A percentile compares a stretch with the other conserved stretches of the same genome.
Conservation (phyloP, 2,113 vertebrate species). For the Rhinogobius similis region DNA sequence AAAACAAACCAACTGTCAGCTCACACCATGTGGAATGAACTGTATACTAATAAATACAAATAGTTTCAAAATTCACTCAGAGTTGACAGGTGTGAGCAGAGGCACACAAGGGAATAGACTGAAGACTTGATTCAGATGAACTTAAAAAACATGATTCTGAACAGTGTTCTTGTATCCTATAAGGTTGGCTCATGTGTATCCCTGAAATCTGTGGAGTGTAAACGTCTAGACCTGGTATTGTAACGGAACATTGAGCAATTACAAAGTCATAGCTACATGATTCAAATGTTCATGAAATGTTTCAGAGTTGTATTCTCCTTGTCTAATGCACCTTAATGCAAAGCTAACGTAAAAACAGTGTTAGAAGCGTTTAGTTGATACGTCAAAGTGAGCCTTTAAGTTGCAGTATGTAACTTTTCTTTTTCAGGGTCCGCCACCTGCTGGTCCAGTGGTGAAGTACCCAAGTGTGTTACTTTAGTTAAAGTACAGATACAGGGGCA, state of each 20-base stretch:
- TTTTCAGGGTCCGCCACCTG: too few species aligned
- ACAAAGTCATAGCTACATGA: not conserved
- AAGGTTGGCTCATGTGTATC: conserved; percentile 16
- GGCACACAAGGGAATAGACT: not conserved
- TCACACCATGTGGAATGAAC: not conserved
- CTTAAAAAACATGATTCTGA: conserved; percentile 46
- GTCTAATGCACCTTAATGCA: not conserved
- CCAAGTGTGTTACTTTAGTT: too few species aligned
- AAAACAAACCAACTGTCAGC: too few species aligned
- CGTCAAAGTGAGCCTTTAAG: not conserved
- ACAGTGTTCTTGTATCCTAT: conserved; percentile 4
- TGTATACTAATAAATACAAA: not conserved
- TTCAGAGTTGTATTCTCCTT: not conserved
- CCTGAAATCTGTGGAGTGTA: conserved; percentile 51
- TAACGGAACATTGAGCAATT: not conserved
- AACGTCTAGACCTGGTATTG: conserved; percentile 27
- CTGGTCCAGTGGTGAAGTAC: too few species aligned
- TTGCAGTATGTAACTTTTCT: not conserved
- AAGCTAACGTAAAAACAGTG: not conserved
- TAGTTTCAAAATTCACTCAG: not conserved
- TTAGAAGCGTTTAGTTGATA: not conserved
- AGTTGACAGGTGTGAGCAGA: not conserved
- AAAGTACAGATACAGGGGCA: too few species aligned
- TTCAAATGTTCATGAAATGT: not conserved
- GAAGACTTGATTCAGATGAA: too few species aligned